phyloP scores from a whole-genome alignment of 2,888 invertebrate genomes.

The Zele albiditarsus region DNA sequence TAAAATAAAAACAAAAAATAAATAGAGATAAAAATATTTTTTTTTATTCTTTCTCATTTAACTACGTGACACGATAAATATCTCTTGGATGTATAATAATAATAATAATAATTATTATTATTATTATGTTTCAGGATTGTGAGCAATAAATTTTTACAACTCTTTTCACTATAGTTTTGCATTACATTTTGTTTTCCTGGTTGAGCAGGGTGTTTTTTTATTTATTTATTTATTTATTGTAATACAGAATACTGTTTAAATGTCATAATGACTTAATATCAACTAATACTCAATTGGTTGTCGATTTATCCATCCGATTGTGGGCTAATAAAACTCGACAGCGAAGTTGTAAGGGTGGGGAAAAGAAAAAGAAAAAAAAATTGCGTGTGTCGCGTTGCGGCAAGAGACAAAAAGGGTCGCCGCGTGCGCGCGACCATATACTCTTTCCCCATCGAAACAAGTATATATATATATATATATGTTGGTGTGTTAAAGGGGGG shows the following conservation, averaged over 20 bases:
- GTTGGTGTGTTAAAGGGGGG: conserved; percentile 32
- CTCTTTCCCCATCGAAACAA: background rate
- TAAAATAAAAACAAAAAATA: background rate
- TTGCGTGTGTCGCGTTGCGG: conserved; percentile 36
- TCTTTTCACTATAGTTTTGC: too few species aligned
- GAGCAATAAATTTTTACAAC: too few species aligned
- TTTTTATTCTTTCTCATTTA: background rate
- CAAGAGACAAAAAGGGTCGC: conserved; percentile 30
- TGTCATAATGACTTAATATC: conserved; percentile 32
- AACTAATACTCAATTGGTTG: conserved; percentile 64
- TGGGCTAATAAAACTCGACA: background rate
- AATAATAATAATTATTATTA: background rate
- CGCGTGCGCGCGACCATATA: conserved; percentile 23
- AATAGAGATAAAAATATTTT: background rate
- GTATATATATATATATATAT: conserved; percentile 14
- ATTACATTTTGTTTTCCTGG: too few species aligned
- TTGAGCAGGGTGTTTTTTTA: background rate
- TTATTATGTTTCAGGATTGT: too few species aligned
- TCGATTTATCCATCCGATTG: conserved; percentile 55
- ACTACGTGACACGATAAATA: background rate
- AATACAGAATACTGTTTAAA: background rate
- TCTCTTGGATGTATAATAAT: background rate
- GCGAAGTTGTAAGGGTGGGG: background rate
- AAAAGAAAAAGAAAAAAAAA: too few species aligned
- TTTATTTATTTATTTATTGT: background rate